Evolutionary conservation across 2,888 invertebrate genomes (phyloP).

Genomic region (Drosophila basisetae): DNA sequence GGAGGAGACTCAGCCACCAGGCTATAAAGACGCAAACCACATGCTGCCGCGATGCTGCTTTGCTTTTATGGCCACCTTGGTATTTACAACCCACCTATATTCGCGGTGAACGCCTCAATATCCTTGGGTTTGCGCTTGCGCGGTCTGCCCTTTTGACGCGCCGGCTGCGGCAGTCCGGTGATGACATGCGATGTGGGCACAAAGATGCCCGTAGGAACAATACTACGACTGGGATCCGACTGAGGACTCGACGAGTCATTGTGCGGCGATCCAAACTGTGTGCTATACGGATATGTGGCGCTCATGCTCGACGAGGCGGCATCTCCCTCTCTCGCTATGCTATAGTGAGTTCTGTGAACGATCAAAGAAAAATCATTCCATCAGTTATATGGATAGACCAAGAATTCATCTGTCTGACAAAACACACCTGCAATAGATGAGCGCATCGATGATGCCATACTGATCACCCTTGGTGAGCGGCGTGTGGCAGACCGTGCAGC

Average conservation of each 20-base stretch:
- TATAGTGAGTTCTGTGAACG: constrained; percentile 83
- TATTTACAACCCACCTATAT: constrained; percentile 89
- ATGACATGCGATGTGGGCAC: constrained; percentile 87
- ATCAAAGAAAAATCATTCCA: neutral
- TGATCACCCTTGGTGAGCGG: constrained; percentile 97
- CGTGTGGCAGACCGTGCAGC: constrained; percentile 94
- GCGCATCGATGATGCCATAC: constrained; percentile 95
- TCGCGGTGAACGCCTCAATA: constrained; percentile 93
- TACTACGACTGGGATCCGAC: constrained; percentile 85
- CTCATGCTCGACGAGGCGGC: constrained; percentile 83
- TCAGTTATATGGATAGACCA: neutral
- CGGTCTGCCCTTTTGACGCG: constrained; percentile 96
- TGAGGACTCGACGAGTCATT: constrained; percentile 85
- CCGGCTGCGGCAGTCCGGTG: constrained; percentile 88
- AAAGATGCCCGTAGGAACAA: constrained; percentile 86
- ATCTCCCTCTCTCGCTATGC: constrained; percentile 83
- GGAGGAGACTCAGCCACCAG: constrained; percentile 8
- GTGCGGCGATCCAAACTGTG: constrained; percentile 86
- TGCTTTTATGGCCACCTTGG: constrained; percentile 52
- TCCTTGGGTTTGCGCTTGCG: constrained; percentile 97
- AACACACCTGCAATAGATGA: constrained; percentile 92
- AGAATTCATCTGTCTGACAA: neutral
- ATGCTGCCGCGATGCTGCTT: constrained; percentile 3
- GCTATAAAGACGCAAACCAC: constrained; percentile 47
- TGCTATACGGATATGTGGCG: constrained; percentile 87